A percentile compares a stretch with the other conserved stretches of the same genome.
These are phyloP conservation scores for Drosophila subquinaria DNA, from an alignment of 2,888 invertebrate species.

Conservation along the genomic window DNA sequence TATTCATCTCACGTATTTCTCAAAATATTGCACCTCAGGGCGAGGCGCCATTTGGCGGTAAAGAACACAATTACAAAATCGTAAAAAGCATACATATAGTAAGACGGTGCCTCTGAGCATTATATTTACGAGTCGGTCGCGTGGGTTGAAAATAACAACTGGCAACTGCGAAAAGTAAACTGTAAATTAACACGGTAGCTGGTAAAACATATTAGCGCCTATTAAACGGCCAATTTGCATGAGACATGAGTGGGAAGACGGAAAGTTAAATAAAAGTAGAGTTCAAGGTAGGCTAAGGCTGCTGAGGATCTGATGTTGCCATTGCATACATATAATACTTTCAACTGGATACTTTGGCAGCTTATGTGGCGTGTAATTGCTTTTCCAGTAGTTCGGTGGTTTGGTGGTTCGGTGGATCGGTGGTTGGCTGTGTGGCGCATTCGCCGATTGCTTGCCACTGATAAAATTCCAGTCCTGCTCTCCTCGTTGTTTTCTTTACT, in stretches of 20 bases:
- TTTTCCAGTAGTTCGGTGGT: conserved; percentile 48
- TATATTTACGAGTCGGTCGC: conserved; percentile 66
- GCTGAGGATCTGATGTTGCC: conserved; percentile 17
- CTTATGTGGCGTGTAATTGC: conserved; percentile 67
- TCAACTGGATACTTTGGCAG: conserved; percentile 30
- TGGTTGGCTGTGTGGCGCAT: conserved; percentile 43
- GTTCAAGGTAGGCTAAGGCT: conserved; percentile 74
- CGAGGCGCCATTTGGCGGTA: conserved; percentile 44
- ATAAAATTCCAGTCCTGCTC: conserved; percentile 71
- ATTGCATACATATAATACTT: conserved; percentile 8
- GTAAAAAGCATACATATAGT: conserved; percentile 41
- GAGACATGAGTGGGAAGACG: conserved; percentile 3
- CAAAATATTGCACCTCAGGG: conserved; percentile 48
- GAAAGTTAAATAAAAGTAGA: conserved; percentile 19
- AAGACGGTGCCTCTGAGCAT: conserved; percentile 22
- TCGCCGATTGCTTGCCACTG: conserved; percentile 59
- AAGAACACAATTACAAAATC: conserved; percentile 58
- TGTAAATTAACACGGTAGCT: conserved; percentile 62
- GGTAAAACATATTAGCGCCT: conserved; percentile 69
- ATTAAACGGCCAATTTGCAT: conserved; percentile 70
- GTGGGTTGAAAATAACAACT: conserved; percentile 53
- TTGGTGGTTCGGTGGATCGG: conserved; percentile 9
- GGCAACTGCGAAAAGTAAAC: conserved; percentile 50
- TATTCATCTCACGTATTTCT: conserved; percentile 44
- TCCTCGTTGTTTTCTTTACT: conserved; percentile 63